These are phyloP conservation scores for Nothocercus julius DNA, from an alignment of 2,113 vertebrate species.

Conservation along the genomic window DNA sequence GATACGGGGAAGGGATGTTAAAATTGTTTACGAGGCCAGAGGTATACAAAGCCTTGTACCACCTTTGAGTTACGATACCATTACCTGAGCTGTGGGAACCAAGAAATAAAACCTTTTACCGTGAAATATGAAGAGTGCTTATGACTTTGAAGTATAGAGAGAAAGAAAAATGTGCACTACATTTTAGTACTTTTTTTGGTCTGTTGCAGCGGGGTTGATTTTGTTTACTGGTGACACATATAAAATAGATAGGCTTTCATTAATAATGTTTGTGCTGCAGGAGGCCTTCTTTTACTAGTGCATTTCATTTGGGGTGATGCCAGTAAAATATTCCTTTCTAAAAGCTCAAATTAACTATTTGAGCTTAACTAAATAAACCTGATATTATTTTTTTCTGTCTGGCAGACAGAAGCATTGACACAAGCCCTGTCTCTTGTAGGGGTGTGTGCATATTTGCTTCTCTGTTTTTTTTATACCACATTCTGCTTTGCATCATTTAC, in stretches of 20 bases:
- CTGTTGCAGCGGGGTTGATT: not conserved
- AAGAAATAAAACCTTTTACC: slow-evolving; percentile 62
- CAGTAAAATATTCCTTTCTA: slow-evolving; percentile 41
- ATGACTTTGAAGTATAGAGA: slow-evolving; percentile 45
- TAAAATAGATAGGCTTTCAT: slow-evolving; percentile 1
- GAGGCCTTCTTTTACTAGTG: slow-evolving; percentile 39
- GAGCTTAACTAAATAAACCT: slow-evolving; percentile 53
- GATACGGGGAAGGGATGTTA: slow-evolving; percentile 36
- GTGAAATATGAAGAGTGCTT: slow-evolving; percentile 49
- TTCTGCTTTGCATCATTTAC: not conserved
- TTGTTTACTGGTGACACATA: not conserved
- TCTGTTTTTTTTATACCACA: not conserved
- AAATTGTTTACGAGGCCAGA: slow-evolving; percentile 56
- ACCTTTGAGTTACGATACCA: slow-evolving; percentile 67
- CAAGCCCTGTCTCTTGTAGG: not conserved
- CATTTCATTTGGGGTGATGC: not conserved
- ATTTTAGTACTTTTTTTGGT: not conserved
- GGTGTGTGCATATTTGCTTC: no score
- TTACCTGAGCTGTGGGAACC: slow-evolving; percentile 55
- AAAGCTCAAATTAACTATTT: slow-evolving; percentile 45
- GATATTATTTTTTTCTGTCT: not conserved
- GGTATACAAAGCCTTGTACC: not conserved
- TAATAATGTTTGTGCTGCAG: slow-evolving; percentile 29
- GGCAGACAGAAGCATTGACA: not conserved
- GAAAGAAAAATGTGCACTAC: slow-evolving; percentile 20